A percentile compares a stretch with the other conserved stretches of the same genome.
Conservation (phyloP, 2,113 vertebrate species). For the Paradisaea rubra region DNA sequence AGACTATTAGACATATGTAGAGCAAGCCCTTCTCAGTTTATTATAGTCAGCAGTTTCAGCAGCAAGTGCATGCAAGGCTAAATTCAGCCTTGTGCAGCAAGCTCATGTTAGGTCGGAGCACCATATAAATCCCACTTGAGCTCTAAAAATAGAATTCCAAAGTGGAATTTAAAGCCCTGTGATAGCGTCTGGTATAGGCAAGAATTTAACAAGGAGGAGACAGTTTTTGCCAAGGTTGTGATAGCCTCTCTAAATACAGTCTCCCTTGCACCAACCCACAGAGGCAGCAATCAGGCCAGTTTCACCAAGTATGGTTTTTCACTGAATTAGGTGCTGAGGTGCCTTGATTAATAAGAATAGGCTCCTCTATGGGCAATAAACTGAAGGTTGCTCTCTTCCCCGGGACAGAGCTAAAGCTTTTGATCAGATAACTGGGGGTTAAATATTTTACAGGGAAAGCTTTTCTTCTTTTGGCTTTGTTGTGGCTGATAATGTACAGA, state of each 20-base stretch:
- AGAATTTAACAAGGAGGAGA: not conserved
- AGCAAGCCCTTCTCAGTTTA: not conserved
- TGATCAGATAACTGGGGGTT: slow-evolving; percentile 3
- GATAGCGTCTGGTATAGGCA: not conserved
- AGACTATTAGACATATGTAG: not conserved
- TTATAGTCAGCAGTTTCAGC: slow-evolving; percentile 1
- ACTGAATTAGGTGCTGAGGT: not conserved
- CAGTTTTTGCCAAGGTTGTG: not conserved
- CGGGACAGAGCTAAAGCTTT: not conserved
- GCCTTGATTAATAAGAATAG: not conserved
- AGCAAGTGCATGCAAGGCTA: not conserved
- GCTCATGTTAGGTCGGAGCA: not conserved
- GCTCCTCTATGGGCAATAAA: not conserved
- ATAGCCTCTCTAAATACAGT: not conserved
- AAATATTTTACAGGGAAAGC: slow-evolving; percentile 33
- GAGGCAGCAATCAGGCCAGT: not conserved
- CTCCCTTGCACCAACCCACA: not conserved
- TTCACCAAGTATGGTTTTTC: not conserved
- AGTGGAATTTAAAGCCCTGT: slow-evolving; percentile 8
- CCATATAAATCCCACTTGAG: slow-evolving; percentile 17
- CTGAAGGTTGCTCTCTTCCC: not conserved
- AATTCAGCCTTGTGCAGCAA: slow-evolving; percentile 6
- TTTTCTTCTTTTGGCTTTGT: slow-evolving; percentile 24
- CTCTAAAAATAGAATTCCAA: slow-evolving; percentile 25
- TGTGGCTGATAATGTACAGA: slow-evolving; percentile 7